Conservation (phyloP, 2,797 vertebrate species). For the Liasis olivaceus region DNA sequence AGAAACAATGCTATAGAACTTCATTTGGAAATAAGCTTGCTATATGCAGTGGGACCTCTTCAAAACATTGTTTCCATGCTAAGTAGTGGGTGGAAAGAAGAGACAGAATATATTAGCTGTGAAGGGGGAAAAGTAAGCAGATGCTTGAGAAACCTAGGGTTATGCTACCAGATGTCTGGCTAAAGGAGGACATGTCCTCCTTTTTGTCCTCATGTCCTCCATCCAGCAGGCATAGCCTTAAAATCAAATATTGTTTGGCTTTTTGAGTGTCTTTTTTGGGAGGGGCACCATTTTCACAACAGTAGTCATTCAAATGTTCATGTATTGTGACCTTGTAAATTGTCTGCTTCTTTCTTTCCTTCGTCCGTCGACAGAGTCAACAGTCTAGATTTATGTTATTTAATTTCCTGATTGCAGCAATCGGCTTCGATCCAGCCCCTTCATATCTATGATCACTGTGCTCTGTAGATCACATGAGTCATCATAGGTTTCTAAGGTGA, state of each 20-base stretch:
- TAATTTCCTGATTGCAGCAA: neutral
- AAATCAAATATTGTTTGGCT: neutral
- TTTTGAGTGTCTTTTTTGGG: neutral
- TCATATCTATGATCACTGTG: neutral
- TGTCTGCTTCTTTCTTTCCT: neutral
- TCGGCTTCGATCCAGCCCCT: neutral
- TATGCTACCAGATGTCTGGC: neutral
- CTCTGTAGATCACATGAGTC: neutral
- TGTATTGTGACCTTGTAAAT: neutral
- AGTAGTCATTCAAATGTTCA: neutral
- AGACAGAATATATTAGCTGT: neutral
- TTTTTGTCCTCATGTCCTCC: neutral
- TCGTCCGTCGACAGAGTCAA: neutral
- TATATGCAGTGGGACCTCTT: neutral
- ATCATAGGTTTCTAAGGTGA: neutral
- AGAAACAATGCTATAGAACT: neutral
- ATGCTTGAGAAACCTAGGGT: neutral
- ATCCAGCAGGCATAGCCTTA: neutral
- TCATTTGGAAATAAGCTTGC: neutral
- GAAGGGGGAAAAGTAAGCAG: neutral
- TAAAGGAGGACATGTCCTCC: neutral
- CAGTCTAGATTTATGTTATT: neutral
- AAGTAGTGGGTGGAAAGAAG: neutral
- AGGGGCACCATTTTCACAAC: neutral
- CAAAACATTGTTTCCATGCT: neutral